phyloP scores from a whole-genome alignment of 2,797 vertebrate genomes.

The Tachyglossus aculeatus region DNA sequence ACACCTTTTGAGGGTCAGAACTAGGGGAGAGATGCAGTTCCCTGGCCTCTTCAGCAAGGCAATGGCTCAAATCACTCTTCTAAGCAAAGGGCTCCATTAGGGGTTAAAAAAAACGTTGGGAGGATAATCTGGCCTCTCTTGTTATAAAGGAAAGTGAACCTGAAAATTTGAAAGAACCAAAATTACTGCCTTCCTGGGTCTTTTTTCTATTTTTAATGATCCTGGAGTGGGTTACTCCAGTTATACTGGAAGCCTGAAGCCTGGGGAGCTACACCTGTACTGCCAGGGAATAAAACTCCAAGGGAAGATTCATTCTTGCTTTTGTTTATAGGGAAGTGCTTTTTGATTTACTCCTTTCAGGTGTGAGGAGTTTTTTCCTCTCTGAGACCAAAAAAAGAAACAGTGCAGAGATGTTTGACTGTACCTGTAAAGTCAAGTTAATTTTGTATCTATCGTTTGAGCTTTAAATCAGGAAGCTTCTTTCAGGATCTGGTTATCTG shows the following conservation, averaged over 20 bases:
- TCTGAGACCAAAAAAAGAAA: too few species aligned
- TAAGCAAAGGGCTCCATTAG: neutral
- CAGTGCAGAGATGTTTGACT: too few species aligned
- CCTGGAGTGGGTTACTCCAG: neutral
- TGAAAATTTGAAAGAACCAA: neutral
- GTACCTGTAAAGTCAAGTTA: too few species aligned
- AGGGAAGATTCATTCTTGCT: neutral
- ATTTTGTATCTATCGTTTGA: neutral
- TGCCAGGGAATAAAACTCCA: neutral
- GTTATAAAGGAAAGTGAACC: neutral
- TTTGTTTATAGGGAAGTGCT: too few species aligned
- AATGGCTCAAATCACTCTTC: conserved; percentile 6
- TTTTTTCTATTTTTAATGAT: neutral
- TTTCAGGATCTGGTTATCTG: neutral
- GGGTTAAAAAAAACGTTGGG: neutral
- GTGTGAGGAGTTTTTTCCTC: too few species aligned
- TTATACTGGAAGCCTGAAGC: neutral
- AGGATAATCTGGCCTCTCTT: neutral
- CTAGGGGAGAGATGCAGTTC: too few species aligned
- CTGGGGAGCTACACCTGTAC: neutral
- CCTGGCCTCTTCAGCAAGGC: neutral
- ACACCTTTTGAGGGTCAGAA: too few species aligned
- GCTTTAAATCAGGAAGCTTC: neutral
- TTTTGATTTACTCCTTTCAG: too few species aligned
- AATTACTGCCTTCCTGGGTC: neutral